phyloP scores from a whole-genome alignment of 2,113 vertebrate genomes.

The Australoheros scitulus region DNA sequence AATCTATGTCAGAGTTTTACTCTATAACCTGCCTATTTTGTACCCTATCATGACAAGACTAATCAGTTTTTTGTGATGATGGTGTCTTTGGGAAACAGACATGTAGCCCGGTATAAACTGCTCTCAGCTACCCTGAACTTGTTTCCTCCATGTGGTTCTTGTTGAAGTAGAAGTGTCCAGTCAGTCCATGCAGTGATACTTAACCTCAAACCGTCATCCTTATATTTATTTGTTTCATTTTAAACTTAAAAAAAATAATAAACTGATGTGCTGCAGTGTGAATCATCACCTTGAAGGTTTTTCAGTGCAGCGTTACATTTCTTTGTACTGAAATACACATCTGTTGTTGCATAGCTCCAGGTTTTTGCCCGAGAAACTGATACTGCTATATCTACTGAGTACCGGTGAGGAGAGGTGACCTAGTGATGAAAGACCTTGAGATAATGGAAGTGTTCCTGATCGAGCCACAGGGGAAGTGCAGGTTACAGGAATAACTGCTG shows the following conservation, averaged over 20 bases:
- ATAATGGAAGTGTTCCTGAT: slow-evolving; percentile 58
- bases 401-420: slow-evolving; percentile 27
- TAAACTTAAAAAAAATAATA: not conserved
- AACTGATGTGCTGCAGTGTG: not conserved
- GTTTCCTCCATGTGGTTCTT: not conserved
- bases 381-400: slow-evolving; percentile 7
- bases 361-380: not conserved
- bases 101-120: not conserved
- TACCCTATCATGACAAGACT: not conserved
- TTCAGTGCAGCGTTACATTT: not conserved
- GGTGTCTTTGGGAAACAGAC: not conserved
- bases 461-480: slow-evolving; percentile 46
- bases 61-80: no score
- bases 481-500: slow-evolving; percentile 57
- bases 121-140: not conserved
- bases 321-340: not conserved
- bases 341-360: not conserved
- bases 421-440: slow-evolving; percentile 59
- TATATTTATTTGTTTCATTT: not conserved
- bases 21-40: no score
- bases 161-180: not conserved
- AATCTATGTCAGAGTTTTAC: no score
- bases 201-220: not conserved
- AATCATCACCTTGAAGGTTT: not conserved
- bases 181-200: not conserved